Evolutionary conservation across 1,140 invertebrate species (phyloP).

Genomic region (Trinorchestia longiramus): DNA sequence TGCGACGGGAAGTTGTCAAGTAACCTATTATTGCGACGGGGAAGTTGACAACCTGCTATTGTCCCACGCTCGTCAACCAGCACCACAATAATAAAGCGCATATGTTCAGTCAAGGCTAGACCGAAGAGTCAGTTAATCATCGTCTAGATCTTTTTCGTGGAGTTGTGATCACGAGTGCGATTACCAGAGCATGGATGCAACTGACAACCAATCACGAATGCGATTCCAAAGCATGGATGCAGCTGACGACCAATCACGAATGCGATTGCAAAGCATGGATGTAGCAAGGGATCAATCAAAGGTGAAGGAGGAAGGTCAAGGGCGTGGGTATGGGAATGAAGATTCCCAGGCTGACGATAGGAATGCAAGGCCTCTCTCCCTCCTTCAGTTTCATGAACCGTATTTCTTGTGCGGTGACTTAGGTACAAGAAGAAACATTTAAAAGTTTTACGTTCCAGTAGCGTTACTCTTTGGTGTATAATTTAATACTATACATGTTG

Average conservation of each 20-base stretch:
- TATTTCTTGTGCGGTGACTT: neutral
- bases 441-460: no score
- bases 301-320: slow-evolving; percentile 45
- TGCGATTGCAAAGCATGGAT: slow-evolving; percentile 28
- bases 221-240: neutral
- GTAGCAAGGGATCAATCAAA: neutral
- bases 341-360: neutral
- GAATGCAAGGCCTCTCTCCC: slow-evolving; percentile 17
- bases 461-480: no score
- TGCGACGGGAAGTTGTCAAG: no score
- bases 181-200: neutral
- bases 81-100: neutral
- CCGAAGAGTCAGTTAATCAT: neutral
- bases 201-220: neutral
- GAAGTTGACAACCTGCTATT: neutral
- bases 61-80: neutral
- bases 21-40: no score
- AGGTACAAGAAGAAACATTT: no score
- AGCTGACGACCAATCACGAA: neutral
- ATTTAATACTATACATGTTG: no score
- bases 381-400: neutral
- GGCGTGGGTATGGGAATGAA: slow-evolving; percentile 39
- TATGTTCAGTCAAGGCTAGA: neutral
- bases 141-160: neutral
- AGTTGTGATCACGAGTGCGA: neutral